Percentiles rank a stretch among this genome's conserved stretches.
Conservation (phyloP, 2,888 invertebrate genomes). For the Chrysolina americana region DNA sequence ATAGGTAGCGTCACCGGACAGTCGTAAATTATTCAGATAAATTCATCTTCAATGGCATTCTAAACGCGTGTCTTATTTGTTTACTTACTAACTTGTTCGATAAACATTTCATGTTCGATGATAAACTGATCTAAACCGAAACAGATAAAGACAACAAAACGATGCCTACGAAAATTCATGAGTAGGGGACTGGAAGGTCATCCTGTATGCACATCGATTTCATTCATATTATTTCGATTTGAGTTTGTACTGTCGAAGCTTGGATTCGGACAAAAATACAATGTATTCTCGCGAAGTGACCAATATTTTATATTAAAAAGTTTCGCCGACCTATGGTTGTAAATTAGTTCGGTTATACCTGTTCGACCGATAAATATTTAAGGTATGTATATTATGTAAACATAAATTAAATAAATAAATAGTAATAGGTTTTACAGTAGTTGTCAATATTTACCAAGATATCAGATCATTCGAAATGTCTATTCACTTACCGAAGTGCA, state of each 20-base stretch:
- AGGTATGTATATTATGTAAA: no score
- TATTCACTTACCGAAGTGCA: no score
- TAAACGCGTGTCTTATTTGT: background rate
- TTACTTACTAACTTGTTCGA: background rate
- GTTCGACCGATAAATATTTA: no score
- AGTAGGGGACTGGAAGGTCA: constrained; percentile 41
- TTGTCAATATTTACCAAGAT: no score
- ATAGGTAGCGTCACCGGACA: no score
- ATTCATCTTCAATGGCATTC: background rate
- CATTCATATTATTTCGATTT: background rate
- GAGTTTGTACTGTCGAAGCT: background rate
- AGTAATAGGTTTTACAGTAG: no score
- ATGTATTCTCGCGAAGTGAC: background rate
- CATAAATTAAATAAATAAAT: no score
- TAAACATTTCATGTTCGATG: constrained; percentile 1
- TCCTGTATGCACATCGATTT: constrained; percentile 39
- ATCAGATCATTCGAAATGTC: no score
- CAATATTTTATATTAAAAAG: background rate
- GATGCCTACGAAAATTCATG: constrained; percentile 9
- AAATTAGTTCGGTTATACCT: no score
- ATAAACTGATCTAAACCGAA: constrained; percentile 7
- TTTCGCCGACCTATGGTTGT: background rate
- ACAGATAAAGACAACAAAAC: background rate
- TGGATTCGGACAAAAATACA: background rate
- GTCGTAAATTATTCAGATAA: background rate